Base-by-base conservation (phyloP, 2,888 invertebrate species). In the Polydrusus tereticollis region DNA sequence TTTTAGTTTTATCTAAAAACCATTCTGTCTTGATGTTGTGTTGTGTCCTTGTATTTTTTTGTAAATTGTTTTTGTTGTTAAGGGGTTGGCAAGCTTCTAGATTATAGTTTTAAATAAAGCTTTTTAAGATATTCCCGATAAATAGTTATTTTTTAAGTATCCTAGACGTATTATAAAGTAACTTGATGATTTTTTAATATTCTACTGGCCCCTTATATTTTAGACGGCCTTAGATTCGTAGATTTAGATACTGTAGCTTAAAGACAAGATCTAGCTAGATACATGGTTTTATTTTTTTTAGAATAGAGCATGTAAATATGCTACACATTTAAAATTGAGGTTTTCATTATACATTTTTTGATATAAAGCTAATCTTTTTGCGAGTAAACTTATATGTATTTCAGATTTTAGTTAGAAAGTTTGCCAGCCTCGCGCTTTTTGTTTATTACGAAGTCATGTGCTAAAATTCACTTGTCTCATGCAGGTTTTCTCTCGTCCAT, bases 41-140 rank as follows among this genome's bases (percentile, higher is more conserved):
- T 84, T 87, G 87, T 87, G 79, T 77, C 80, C 79, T 80, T 80
- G 86, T 86, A 86, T 85, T 87, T 86, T 85, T 86, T 86, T 87
- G 83, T 84, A 81, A 80, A 79, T 75, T 82, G 77, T 83, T 80
- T 80, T 81, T 81, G 78, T 82, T 52, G 79, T 84, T 85, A 81
- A 82, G 85, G 83, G 86, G 86, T 85, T 86, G 86, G 86, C 86
- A 86, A 85, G 85, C 85, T 85, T 85, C 80, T 81, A 66, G 55
- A 55, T 16, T 29, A 45, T 36, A 64, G 36, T 21, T 64, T 36
- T 38, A n/a, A n/a, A n/a, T 59, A n/a, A 43, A 59, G 59, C 59
- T 79, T 75, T n/a, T 59, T 41, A 14, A 60, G 65, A 57, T 81
- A 79, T 72, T 38, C 79, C 43, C 26, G 26, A 59, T n/a, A 21